phyloP scores from a whole-genome alignment of 2,797 vertebrate genomes.

The Paramormyrops hopkinsi region DNA sequence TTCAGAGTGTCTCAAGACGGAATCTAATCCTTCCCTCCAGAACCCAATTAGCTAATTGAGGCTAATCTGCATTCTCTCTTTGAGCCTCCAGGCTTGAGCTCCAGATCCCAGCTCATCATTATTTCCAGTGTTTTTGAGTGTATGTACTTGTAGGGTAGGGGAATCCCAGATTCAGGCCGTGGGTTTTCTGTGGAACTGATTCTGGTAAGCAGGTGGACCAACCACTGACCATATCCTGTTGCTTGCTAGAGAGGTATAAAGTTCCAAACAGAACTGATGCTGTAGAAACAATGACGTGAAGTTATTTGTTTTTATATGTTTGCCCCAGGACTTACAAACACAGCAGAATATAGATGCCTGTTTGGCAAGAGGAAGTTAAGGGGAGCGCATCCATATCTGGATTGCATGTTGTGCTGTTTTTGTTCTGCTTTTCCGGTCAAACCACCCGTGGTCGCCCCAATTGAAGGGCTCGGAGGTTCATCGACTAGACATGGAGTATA shows the following conservation, averaged over 20 bases:
- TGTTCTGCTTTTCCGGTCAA: background rate
- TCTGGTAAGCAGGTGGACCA: background rate
- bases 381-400: background rate
- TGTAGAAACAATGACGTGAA: background rate
- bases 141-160: background rate
- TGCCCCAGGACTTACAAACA: background rate
- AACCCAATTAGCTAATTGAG: conserved; percentile 52
- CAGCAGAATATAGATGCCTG: background rate
- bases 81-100: conserved; percentile 35
- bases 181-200: background rate
- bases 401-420: background rate
- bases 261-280: background rate
- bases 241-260: background rate
- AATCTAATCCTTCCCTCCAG: conserved; percentile 53
- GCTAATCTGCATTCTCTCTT: conserved; percentile 43
- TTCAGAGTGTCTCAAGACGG: background rate
- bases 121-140: background rate
- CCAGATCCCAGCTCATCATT: conserved; percentile 32
- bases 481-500: background rate
- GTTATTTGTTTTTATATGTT: background rate
- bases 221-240: background rate
- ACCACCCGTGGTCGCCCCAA: background rate
- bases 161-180: background rate
- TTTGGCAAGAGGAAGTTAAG: background rate
- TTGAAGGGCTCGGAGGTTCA: background rate